These are phyloP conservation scores for Coracopsis vasa DNA, from an alignment of 2,113 vertebrate genomes.

Conservation along the genomic window DNA sequence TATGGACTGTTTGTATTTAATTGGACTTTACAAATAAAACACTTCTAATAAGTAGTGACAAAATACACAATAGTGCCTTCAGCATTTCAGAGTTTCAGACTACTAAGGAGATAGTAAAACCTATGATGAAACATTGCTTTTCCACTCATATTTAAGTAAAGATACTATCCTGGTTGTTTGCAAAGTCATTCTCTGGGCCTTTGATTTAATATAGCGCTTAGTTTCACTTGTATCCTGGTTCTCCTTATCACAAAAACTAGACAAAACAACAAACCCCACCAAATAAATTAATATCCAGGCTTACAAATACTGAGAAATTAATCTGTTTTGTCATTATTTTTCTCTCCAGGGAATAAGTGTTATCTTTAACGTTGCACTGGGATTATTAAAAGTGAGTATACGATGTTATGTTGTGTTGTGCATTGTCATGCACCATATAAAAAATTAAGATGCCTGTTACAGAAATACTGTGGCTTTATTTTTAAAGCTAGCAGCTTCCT, in stretches of 20 bases:
- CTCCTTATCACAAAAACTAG: not conserved
- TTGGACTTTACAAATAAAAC: not conserved
- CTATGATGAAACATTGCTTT: not conserved
- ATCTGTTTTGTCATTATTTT: constrained; percentile 53
- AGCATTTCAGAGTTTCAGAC: not conserved
- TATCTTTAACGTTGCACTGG: constrained; percentile 97
- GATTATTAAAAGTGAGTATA: constrained; percentile 88
- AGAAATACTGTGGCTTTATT: not conserved
- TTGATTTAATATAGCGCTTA: not conserved
- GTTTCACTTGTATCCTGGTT: not conserved
- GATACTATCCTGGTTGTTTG: not conserved
- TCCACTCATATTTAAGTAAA: not conserved
- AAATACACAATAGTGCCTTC: not conserved
- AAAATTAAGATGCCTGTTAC: not conserved
- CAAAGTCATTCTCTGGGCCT: not conserved
- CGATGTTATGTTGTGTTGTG: not conserved
- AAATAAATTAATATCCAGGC: not conserved
- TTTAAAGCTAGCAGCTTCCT: not conserved
- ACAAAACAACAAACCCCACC: not conserved
- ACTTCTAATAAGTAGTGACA: not conserved
- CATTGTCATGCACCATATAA: not conserved
- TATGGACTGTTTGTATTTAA: not conserved
- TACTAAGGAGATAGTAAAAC: not conserved
- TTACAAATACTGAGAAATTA: not conserved
- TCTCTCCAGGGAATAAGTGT: constrained; percentile 92